phyloP scores from a whole-genome alignment of 2,113 vertebrate genomes.

The Sciurus niger region DNA sequence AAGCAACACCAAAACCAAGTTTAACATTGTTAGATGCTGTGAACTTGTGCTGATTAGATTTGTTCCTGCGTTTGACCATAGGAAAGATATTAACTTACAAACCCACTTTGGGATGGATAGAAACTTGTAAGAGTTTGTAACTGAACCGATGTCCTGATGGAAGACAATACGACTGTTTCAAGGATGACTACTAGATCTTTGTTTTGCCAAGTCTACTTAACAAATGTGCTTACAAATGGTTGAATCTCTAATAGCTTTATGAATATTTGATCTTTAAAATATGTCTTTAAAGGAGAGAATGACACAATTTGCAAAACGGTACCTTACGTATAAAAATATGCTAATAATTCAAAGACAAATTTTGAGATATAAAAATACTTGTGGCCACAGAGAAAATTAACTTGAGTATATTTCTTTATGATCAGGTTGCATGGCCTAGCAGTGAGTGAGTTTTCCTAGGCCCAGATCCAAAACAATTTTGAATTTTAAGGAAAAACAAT shows the following conservation, averaged over 20 bases:
- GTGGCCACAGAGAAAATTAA: not conserved
- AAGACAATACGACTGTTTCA: constrained; percentile 62
- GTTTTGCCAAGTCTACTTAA: constrained; percentile 16
- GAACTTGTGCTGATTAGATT: constrained; percentile 82
- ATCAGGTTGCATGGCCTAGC: not conserved
- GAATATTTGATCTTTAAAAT: constrained; percentile 19
- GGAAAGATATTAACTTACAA: constrained; percentile 77
- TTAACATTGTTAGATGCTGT: constrained; percentile 71
- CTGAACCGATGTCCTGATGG: constrained; percentile 61
- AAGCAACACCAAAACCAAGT: constrained; percentile 77
- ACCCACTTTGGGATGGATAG: constrained; percentile 42
- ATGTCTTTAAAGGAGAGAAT: constrained; percentile 53
- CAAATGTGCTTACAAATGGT: constrained; percentile 28
- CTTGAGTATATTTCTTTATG: constrained; percentile 10
- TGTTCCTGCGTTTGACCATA: constrained; percentile 73
- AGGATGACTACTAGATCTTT: not conserved
- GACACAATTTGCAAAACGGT: not conserved
- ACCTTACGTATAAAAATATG: not conserved
- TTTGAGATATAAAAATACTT: constrained; percentile 15
- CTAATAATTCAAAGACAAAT: not conserved
- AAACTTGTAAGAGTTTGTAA: constrained; percentile 70
- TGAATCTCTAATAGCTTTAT: not conserved
- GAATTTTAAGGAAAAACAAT: constrained; percentile 31
- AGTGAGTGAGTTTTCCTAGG: constrained; percentile 9
- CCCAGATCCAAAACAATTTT: constrained; percentile 41